Evolutionary conservation across 2,113 vertebrate species (phyloP), one percentile per base, ranked within the genome.

Genomic region (Passer domesticus): DNA sequence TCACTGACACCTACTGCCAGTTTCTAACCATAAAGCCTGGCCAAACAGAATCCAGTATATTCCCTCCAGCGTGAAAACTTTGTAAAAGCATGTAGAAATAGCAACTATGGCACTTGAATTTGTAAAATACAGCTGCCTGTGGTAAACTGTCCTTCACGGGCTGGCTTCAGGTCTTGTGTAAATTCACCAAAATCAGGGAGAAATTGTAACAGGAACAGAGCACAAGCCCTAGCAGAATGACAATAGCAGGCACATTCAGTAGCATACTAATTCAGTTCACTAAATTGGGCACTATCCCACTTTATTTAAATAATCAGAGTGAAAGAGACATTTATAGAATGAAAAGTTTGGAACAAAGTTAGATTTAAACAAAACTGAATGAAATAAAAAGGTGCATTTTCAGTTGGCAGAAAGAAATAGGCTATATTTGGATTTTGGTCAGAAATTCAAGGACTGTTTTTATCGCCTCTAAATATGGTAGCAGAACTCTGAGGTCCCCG

Each of bases 301-400:
- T 93, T 95, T 91, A 95, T 95, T 90, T 90, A 90, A 95, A 95
- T 94, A 93, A 94, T 78, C 72, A 52, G 72, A 91, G 76, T 18
- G 14, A 96, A 72, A 94, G 68, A 89, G 52, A 78, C 74, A 92
- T 90, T 96, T 96, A 93, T 94, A 96, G 96, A 90, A 94, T 30
- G 64, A 78, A 87, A 94, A 96, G 83, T 94, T 94, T 93, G 89
- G 91, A 94, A 93, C 68, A 91, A 95, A 96, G 89, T 94, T 92
- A 2, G 5, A 64, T 93, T 92, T 89, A 89, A 96, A 94, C 77
- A 89, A 90, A 89, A 93, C n/a, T 15, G 83, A 81, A 94, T 49
- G 91, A 94, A 92, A 94, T 92, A 78, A 92, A 97, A 97, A 96
- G 96, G 94, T 97, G 78, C 89, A 89, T 91, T 95, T 97, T 94